Evolutionary conservation across 2,888 invertebrate genomes (phyloP).

Genomic region (Drosophila kambysellisi): DNA sequence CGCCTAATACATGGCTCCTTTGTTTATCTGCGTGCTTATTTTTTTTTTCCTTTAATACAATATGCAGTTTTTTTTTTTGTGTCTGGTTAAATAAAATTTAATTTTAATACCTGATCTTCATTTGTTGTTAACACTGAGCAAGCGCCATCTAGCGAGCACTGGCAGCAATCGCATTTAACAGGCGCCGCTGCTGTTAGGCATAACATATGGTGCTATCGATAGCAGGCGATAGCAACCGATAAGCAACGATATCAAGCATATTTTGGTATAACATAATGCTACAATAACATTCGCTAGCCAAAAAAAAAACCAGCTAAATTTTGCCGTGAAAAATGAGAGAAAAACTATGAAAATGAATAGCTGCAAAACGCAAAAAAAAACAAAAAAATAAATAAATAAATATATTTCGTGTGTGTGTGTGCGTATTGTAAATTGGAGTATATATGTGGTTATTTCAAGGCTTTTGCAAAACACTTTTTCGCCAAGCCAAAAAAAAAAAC

Average conservation of each 20-base stretch:
- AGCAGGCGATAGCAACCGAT: background rate
- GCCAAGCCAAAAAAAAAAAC: background rate
- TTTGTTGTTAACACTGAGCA: background rate
- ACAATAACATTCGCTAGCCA: slow-evolving; percentile 37
- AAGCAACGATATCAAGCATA: slow-evolving; percentile 26
- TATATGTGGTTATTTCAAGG: background rate
- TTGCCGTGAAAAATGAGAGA: slow-evolving; percentile 49
- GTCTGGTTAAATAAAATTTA: slow-evolving; percentile 39
- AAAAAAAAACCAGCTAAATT: slow-evolving; percentile 35
- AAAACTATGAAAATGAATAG: slow-evolving; percentile 40
- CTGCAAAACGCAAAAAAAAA: slow-evolving; percentile 52
- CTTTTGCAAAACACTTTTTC: background rate
- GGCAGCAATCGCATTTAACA: background rate
- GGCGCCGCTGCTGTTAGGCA: slow-evolving; percentile 1
- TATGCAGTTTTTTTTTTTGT: slow-evolving; percentile 2
- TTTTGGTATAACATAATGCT: slow-evolving; percentile 50
- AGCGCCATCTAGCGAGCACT: slow-evolving; percentile 24
- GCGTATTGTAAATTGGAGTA: background rate
- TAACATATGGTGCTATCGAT: slow-evolving; percentile 19
- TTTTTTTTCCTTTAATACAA: slow-evolving; percentile 23
- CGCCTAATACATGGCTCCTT: slow-evolving; percentile 2
- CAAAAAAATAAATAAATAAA: slow-evolving; percentile 35
- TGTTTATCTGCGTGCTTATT: slow-evolving; percentile 1
- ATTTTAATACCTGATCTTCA: background rate
- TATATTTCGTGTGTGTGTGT: background rate